Evolutionary conservation across 2,113 vertebrate species (phyloP), one percentile per base, ranked within the genome.

Genomic region (Meriones unguiculatus): DNA sequence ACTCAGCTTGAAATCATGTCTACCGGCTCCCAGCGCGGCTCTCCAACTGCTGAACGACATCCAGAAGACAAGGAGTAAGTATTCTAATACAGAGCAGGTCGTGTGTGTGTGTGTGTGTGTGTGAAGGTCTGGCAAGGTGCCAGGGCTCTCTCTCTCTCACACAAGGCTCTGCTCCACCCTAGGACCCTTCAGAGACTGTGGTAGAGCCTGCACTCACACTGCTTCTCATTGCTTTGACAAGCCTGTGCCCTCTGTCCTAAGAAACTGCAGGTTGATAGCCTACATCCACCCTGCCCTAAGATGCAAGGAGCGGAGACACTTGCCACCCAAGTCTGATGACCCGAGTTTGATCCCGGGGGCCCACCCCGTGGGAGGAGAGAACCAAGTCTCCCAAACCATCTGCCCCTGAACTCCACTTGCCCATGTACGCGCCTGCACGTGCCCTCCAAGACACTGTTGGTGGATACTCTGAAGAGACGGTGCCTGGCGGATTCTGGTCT

Each of bases 1-100:
- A 99, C 98, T 97, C 99, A 99, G 97, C 99, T 99, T 97, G 99
- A 99, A 98, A 99, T 94, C 98, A 98, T 99, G 98, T 99, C 99
- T 32, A 90, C 98, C 0, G 98, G 98, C 91, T 97, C 98, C 57
- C 96, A 94, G 87, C 97, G 98, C 0, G 98, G 91, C 28, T 97
- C 98, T 0, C 98, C 98, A 25, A 84, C 94, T 73, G 87, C 98
- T 0, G 99, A 99, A 65, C 98, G 98, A 15, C 98, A 97, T 25
- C 24, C 95, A 0, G 98, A 99, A 80, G 99, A 99, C 9, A 88
- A 98, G 0, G 99, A 99, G 99, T 99, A 96, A 99, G 99, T 99
- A 24, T 90, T 80, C 22, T 30, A 41, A 20, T 50, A 28, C 46
- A 69, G 12, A 54, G 32, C 52, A 14, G 64, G 17, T 38, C 41